Conservation (phyloP, 2,797 vertebrate species). For the Pagetopsis macropterus region DNA sequence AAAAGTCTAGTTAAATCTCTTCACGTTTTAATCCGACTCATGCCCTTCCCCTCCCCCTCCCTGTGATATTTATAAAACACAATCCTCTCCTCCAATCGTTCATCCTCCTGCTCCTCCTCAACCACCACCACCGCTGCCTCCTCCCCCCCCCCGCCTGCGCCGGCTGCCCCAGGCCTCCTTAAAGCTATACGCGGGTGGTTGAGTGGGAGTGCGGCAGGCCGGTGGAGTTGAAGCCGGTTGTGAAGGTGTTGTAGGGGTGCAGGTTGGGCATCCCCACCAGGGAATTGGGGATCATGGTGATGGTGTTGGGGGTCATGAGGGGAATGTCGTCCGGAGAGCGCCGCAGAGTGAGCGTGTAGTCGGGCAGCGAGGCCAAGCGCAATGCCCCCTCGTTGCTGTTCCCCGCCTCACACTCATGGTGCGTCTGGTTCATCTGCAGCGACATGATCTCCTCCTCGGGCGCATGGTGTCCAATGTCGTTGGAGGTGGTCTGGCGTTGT, state of each 20-base stretch:
- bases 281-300: slow-evolving; percentile 99
- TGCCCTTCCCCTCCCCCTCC: slow-evolving; percentile 60
- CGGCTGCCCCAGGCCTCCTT: slow-evolving; percentile 71
- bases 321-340: slow-evolving; percentile 98
- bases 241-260: slow-evolving; percentile 98
- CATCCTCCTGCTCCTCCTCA: slow-evolving; percentile 58
- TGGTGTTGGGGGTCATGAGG: slow-evolving; percentile 98
- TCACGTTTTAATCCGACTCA: slow-evolving; percentile 76
- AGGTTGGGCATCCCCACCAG: slow-evolving; percentile 97
- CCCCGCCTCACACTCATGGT: slow-evolving; percentile 92
- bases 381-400: slow-evolving; percentile 83
- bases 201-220: slow-evolving; percentile 98
- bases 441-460: slow-evolving; percentile 97
- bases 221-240: slow-evolving; percentile 95
- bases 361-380: slow-evolving; percentile 91
- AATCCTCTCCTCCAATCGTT: slow-evolving; percentile 74
- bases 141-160: slow-evolving; percentile 46
- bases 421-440: slow-evolving; percentile 94
- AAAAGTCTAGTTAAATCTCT: slow-evolving; percentile 83
- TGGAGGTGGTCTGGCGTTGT: slow-evolving; percentile 84
- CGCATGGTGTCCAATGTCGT: slow-evolving; percentile 89
- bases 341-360: slow-evolving; percentile 96
- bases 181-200: slow-evolving; percentile 98
- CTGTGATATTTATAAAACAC: slow-evolving; percentile 84
- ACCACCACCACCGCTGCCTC: slow-evolving; percentile 13